Conservation (phyloP, 2,888 invertebrate genomes). For the Drosophila barbarae region DNA sequence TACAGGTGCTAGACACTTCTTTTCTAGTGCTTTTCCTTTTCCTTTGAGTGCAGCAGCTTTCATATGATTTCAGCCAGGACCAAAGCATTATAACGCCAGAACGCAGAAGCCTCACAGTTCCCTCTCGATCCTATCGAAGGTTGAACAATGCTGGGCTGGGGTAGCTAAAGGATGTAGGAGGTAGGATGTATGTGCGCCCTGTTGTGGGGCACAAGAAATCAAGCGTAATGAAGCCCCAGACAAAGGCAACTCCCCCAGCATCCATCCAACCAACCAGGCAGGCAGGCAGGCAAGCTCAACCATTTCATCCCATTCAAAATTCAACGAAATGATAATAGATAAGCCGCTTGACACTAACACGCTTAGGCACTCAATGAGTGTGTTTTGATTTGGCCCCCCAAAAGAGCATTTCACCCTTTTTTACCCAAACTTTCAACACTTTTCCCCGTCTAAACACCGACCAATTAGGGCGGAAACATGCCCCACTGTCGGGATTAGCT, state of each 20-base stretch:
- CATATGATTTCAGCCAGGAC: conserved; percentile 56
- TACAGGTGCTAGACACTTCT: no score
- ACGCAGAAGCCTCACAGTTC: conserved; percentile 34
- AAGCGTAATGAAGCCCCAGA: conserved; percentile 66
- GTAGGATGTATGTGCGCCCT: conserved; percentile 7
- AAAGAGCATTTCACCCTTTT: conserved; percentile 19
- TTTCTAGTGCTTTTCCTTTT: conserved; percentile 1
- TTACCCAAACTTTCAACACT: not conserved
- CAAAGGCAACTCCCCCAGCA: conserved; percentile 12
- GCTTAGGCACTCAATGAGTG: conserved; percentile 34
- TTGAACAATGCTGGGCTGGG: conserved; percentile 49
- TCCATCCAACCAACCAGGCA: not conserved
- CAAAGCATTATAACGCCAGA: conserved; percentile 64
- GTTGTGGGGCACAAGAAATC: conserved; percentile 57
- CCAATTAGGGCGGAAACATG: conserved; percentile 30
- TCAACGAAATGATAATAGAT: conserved; percentile 48
- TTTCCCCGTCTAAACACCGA: conserved; percentile 14
- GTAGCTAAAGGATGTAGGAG: not conserved
- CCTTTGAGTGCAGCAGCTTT: conserved; percentile 45
- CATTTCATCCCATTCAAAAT: conserved; percentile 30
- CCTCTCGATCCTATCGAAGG: conserved; percentile 53
- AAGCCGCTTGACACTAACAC: conserved; percentile 40
- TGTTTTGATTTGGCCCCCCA: conserved; percentile 31
- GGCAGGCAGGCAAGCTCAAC: not conserved
- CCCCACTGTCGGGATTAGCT: conserved; percentile 19